These are phyloP conservation scores for Zosterops borbonicus DNA, from an alignment of 2,113 vertebrate genomes.

Conservation along the genomic window DNA sequence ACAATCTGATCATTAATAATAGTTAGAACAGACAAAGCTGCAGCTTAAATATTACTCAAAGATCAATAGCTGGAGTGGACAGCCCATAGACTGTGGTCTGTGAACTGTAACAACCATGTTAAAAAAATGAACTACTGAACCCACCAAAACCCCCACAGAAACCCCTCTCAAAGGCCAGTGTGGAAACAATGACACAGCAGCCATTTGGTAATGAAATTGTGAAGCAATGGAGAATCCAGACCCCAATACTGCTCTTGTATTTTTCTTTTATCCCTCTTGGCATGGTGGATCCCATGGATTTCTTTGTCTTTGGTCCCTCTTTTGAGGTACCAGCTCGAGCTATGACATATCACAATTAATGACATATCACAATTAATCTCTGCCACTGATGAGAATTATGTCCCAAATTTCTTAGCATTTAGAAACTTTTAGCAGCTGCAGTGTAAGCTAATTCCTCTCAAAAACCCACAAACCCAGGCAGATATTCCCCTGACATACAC, in stretches of 20 bases:
- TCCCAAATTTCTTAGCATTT: not conserved
- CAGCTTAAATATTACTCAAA: not conserved
- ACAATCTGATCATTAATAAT: not conserved
- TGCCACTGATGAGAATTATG: not conserved
- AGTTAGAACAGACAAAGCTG: not conserved
- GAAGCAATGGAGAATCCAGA: not conserved
- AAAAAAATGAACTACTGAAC: not conserved
- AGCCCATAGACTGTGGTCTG: not conserved
- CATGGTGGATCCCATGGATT: not conserved
- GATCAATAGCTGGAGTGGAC: no score
- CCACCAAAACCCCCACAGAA: not conserved
- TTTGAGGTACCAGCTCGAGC: accelerated
- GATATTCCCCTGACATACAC: no score
- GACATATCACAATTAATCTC: not conserved
- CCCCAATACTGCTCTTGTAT: not conserved
- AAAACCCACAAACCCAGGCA: not conserved
- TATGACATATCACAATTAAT: not conserved
- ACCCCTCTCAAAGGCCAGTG: not conserved
- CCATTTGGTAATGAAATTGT: not conserved
- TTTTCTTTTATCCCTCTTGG: not conserved
- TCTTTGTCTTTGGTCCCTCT: not conserved
- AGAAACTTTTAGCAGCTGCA: not conserved
- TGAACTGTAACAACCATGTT: not conserved
- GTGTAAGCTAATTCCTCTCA: not conserved
- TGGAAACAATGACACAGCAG: not conserved